These are phyloP conservation scores for Ectropis crepuscularia DNA, from an alignment of 2,888 invertebrate genomes.

Conservation along the genomic window DNA sequence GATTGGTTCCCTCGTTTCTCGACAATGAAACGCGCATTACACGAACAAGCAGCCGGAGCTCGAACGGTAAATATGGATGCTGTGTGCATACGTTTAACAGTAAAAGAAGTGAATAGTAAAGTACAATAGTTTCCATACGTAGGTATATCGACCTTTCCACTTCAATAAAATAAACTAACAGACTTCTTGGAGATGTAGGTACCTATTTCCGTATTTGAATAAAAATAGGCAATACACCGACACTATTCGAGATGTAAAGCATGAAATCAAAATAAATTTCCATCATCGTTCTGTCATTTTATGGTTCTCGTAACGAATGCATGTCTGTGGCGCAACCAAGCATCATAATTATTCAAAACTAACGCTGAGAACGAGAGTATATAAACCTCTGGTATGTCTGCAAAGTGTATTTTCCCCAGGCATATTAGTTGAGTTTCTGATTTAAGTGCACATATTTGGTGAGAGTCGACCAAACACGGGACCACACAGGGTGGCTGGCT, in stretches of 20 bases:
- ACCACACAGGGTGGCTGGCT: conserved; percentile 82
- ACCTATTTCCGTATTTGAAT: conserved; percentile 32
- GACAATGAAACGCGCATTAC: conserved; percentile 52
- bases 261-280: conserved; percentile 27
- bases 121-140: conserved; percentile 27
- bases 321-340: conserved; percentile 26
- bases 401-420: conserved; percentile 43
- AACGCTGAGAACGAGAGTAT: conserved; percentile 33
- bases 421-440: conserved; percentile 56
- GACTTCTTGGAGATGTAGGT: conserved; percentile 24
- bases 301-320: conserved; percentile 32
- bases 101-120: conserved; percentile 30
- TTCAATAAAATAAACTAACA: conserved; percentile 26
- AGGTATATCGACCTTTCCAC: conserved; percentile 36
- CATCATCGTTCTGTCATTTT: conserved; percentile 17
- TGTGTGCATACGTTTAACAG: conserved; percentile 31
- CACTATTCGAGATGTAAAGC: conserved; percentile 22
- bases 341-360: conserved; percentile 25
- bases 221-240: conserved; percentile 26
- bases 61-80: conserved; percentile 33
- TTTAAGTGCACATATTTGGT: conserved; percentile 69
- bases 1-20: conserved; percentile 58
- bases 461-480: conserved; percentile 72
- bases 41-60: conserved; percentile 23
- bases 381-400: conserved; percentile 45